Conservation (phyloP, 1,140 invertebrate species). For the Zaprionus inermis region DNA sequence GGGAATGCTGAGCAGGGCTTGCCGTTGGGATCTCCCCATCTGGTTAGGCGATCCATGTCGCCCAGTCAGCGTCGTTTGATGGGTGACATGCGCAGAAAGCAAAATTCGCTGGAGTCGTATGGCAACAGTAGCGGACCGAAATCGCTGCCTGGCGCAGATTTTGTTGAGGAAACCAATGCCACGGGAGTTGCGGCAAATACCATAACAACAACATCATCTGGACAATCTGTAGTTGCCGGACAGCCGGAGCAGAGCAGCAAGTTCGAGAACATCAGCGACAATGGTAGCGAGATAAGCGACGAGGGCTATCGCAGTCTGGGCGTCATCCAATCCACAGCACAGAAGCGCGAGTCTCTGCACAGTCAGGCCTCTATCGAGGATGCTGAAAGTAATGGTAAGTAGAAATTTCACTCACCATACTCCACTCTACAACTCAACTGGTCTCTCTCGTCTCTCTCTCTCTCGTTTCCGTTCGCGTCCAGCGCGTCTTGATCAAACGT, state of each 20-base stretch:
- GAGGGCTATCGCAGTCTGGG: slow-evolving; percentile 93
- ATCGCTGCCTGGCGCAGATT: slow-evolving; percentile 48
- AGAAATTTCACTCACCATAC: neutral
- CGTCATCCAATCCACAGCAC: slow-evolving; percentile 87
- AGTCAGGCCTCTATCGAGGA: slow-evolving; percentile 89
- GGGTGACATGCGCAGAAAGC: slow-evolving; percentile 74
- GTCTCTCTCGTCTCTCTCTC: neutral
- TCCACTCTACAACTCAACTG: neutral
- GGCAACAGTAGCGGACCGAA: slow-evolving; percentile 61
- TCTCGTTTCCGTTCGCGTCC: too few species aligned
- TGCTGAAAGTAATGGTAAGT: slow-evolving; percentile 88
- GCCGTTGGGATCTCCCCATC: slow-evolving; percentile 44
- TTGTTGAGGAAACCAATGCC: slow-evolving; percentile 17
- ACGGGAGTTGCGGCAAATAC: slow-evolving; percentile 9
- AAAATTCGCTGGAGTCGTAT: slow-evolving; percentile 68
- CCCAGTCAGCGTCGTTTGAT: slow-evolving; percentile 83
- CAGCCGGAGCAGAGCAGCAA: slow-evolving; percentile 75
- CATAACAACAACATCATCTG: neutral
- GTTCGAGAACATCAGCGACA: slow-evolving; percentile 89
- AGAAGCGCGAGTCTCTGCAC: slow-evolving; percentile 87
- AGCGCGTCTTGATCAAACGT: slow-evolving; percentile 83
- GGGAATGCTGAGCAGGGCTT: slow-evolving; percentile 20
- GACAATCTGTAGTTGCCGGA: neutral
- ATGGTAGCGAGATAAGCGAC: slow-evolving; percentile 93
- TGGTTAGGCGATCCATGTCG: slow-evolving; percentile 80